These are phyloP conservation scores for Amiota minor DNA, from an alignment of 2,888 invertebrate species.

Conservation along the genomic window DNA sequence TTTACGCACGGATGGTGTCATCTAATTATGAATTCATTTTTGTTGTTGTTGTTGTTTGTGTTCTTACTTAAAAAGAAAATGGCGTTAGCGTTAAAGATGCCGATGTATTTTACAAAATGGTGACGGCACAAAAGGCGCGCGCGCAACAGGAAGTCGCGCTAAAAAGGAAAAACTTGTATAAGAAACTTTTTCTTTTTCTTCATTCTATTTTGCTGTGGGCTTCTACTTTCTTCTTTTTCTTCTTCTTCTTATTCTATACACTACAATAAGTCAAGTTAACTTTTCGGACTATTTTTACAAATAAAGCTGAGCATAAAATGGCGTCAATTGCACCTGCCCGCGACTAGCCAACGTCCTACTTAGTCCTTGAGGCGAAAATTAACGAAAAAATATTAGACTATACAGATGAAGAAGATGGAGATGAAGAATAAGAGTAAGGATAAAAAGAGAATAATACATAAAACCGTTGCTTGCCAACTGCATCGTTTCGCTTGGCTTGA, in stretches of 20 bases:
- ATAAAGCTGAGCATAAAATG: not conserved
- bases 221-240: not conserved
- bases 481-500: not conserved
- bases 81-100: slow-evolving; percentile 36
- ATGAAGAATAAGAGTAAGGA: too few relatives aligned
- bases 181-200: slow-evolving; percentile 18
- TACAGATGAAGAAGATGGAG: not conserved
- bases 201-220: not conserved
- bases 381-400: not conserved
- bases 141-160: slow-evolving; percentile 10
- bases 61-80: slow-evolving; percentile 41
- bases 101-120: slow-evolving; percentile 42
- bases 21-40: slow-evolving; percentile 73
- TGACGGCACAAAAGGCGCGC: slow-evolving; percentile 4
- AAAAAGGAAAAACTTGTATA: slow-evolving; percentile 27
- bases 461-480: not conserved
- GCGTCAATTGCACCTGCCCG: not conserved
- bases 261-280: too few relatives aligned
- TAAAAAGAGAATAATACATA: too few relatives aligned
- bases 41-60: slow-evolving; percentile 37
- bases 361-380: slow-evolving; percentile 5
- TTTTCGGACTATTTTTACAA: too few relatives aligned
- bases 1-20: slow-evolving; percentile 74
- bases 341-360: too few relatives aligned
- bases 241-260: too few relatives aligned